Evolutionary conservation across 1,140 invertebrate genomes (phyloP), one percentile per base, ranked within the genome.

Genomic region (Musca domestica): DNA sequence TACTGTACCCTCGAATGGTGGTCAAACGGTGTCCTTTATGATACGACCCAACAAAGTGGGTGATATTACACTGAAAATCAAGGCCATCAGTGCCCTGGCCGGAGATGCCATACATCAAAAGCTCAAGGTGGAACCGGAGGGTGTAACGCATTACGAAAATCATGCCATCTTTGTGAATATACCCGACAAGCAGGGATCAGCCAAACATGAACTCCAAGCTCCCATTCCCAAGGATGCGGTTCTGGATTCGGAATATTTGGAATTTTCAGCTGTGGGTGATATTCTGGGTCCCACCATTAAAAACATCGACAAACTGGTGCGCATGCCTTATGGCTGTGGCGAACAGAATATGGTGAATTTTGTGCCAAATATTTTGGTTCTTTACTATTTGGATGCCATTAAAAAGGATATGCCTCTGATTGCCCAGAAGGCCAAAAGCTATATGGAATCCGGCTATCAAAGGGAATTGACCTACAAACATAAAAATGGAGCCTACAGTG

Each of bases 341-440:
- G 95, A 98, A 85, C 95, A 98, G 80, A 98, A 97, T 77, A 95
- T 98, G 91, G 82, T 96, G 0, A 93, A 94, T 74, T 93, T 96
- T 76, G 93, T 96, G 15, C 94, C 95, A 3, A 95, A 95, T 78
- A 92, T 97, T 74, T 90, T 95, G 46, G 87, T 95, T 52, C 80
- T 94, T 2, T 87, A 94, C 73, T 97, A 98, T 78, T 70, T 85
- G 51, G 74, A 76, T 51, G 82, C 74, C 9, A 84, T 71, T 5
- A 67, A 70, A 6, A 64, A 72, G 0, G 66, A 70, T 17, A 72
- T 77, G 71, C 70, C 77, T 3, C 63, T 49, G 12, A 70, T 76
- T 17, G 73, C 71, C 52, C 23, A 67, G 2, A 68, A 67, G 23
- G 90, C 93, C 1, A 79, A 89, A 27, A 84, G 87, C 23, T 91